phyloP scores from a whole-genome alignment of 2,113 vertebrate genomes.

The Podilymbus podiceps region DNA sequence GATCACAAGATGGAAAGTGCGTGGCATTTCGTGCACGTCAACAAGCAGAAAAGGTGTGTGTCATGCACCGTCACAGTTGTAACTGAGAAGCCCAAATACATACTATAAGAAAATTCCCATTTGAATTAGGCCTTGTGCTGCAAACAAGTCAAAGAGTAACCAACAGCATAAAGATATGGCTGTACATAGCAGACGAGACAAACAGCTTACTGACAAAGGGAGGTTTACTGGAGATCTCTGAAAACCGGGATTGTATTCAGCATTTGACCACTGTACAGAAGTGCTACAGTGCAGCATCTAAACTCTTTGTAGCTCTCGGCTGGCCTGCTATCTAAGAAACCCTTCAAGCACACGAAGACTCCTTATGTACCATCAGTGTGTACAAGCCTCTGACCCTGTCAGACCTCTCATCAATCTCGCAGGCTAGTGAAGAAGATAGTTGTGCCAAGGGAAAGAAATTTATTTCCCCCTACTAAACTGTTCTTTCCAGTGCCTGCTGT shows the following conservation, averaged over 20 bases:
- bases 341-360: not conserved
- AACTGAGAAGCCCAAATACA: not conserved
- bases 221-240: not conserved
- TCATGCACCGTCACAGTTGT: not conserved
- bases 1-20: not conserved
- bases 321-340: not conserved
- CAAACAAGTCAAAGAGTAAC: not conserved
- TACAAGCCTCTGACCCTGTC: not conserved
- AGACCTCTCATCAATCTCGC: not conserved
- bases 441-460: not conserved
- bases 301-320: not conserved
- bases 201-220: slow-evolving; percentile 4
- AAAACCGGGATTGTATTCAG: not conserved
- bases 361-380: not conserved
- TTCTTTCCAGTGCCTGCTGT: not conserved
- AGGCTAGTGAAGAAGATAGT: not conserved
- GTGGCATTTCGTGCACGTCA: not conserved
- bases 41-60: not conserved
- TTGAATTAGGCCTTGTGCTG: not conserved
- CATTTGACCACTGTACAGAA: not conserved
- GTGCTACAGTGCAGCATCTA: not conserved
- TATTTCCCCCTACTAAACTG: not conserved
- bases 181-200: not conserved
- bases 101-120: not conserved
- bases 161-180: not conserved